Conservation (phyloP, 2,797 vertebrate species). For the Nasua narica region DNA sequence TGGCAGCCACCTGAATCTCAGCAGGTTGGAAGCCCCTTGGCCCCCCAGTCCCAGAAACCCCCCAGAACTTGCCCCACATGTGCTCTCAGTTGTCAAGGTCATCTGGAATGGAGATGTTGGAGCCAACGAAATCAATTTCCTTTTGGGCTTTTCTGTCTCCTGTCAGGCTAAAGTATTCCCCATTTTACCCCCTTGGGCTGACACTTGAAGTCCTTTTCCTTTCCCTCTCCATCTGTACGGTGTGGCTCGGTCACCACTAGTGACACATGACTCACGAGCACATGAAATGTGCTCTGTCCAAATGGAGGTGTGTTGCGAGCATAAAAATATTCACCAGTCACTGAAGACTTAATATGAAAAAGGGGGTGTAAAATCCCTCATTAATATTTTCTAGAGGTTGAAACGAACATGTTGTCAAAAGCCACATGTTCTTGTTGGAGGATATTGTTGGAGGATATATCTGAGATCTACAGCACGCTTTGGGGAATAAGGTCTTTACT, state of each 20-base stretch:
- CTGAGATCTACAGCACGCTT: not conserved
- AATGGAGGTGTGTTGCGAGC: not conserved
- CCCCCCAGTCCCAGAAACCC: not conserved
- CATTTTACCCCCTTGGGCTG: not conserved
- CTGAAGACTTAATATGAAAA: not conserved
- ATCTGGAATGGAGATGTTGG: not conserved
- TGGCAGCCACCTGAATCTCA: not conserved
- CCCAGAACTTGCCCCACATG: fast-evolving
- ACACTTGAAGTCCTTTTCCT: not conserved
- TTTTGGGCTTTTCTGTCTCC: not conserved
- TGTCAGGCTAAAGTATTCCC: not conserved
- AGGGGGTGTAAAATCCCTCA: not conserved
- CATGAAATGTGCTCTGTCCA: not conserved
- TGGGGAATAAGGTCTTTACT: not conserved
- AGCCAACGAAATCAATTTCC: not conserved
- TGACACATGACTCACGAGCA: not conserved
- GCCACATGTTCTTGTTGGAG: not conserved
- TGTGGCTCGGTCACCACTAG: not conserved
- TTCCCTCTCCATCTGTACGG: not conserved
- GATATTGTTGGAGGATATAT: not conserved
- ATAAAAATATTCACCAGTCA: not conserved
- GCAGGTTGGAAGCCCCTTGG: not conserved
- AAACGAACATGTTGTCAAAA: not conserved
- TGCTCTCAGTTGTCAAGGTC: not conserved
- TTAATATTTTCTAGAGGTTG: not conserved